These are phyloP conservation scores for Drosophila falleni DNA, from an alignment of 2,888 invertebrate species.

Conservation along the genomic window DNA sequence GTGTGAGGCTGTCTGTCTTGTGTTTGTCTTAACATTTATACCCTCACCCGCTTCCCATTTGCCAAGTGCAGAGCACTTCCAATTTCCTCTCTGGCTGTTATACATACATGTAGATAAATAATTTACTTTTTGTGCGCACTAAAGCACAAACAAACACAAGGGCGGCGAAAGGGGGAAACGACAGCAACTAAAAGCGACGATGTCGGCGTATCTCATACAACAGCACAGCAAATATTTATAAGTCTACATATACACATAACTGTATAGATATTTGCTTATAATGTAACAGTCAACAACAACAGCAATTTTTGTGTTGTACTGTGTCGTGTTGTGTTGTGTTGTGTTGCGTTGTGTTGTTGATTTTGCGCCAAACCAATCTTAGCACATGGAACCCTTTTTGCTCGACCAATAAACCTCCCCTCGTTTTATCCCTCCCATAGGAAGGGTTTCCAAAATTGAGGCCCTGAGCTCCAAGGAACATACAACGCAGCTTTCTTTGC, in stretches of 20 bases:
- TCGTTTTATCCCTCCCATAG: constrained; percentile 2
- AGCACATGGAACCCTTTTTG: constrained; percentile 71
- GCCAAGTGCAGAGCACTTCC: constrained; percentile 60
- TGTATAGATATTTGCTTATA: constrained; percentile 71
- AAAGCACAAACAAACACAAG: constrained; percentile 75
- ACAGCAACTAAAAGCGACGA: constrained; percentile 60
- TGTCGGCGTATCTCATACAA: constrained; percentile 72
- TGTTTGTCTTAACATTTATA: constrained; percentile 80
- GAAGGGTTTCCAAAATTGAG: constrained; percentile 35
- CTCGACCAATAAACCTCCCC: constrained; percentile 8
- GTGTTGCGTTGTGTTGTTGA: constrained; percentile 56
- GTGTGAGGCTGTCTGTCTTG: constrained; percentile 57
- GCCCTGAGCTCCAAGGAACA: constrained; percentile 31
- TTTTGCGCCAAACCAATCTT: constrained; percentile 75
- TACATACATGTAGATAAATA: constrained; percentile 76
- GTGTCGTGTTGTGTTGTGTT: constrained; percentile 1
- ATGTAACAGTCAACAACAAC: constrained; percentile 56
- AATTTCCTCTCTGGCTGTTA: constrained; percentile 57
- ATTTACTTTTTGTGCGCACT: constrained; percentile 82
- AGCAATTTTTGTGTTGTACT: constrained; percentile 22
- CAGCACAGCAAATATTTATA: constrained; percentile 73
- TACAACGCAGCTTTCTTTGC: constrained; percentile 62
- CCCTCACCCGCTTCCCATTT: constrained; percentile 21
- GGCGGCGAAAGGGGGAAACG: not conserved
- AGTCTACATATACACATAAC: constrained; percentile 33